phyloP scores from a whole-genome alignment of 2,888 invertebrate genomes.

The Herminia tarsipennalis region DNA sequence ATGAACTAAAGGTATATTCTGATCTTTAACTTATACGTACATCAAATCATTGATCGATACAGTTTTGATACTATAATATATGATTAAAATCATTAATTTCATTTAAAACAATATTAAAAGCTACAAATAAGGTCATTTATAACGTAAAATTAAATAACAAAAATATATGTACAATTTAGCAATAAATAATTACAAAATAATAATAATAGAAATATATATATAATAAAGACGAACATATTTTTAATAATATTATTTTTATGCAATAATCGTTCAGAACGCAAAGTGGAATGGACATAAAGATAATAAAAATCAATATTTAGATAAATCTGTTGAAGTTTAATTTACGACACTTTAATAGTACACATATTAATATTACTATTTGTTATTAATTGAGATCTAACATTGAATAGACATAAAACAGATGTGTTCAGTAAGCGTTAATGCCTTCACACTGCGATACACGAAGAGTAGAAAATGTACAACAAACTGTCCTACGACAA shows the following conservation, averaged over 20 bases:
- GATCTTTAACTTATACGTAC: constrained; percentile 43
- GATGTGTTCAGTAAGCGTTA: constrained; percentile 28
- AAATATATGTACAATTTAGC: constrained; percentile 82
- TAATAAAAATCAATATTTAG: constrained; percentile 17
- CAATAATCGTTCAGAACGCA: constrained; percentile 54
- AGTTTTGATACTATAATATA: constrained; percentile 23
- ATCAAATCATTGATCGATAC: constrained; percentile 42
- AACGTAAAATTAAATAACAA: constrained; percentile 85
- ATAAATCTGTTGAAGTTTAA: constrained; percentile 38
- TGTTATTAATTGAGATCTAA: constrained; percentile 48
- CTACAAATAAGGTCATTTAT: constrained; percentile 62
- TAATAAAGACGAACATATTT: constrained; percentile 54
- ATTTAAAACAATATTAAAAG: constrained; percentile 52
- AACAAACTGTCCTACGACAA: constrained; percentile 36
- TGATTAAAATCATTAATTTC: constrained; percentile 43
- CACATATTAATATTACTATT: constrained; percentile 38
- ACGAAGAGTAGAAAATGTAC: constrained; percentile 30
- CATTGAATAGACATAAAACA: constrained; percentile 43
- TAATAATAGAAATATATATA: constrained; percentile 56
- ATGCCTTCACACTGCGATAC: constrained; percentile 43
- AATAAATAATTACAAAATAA: constrained; percentile 82
- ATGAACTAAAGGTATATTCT: constrained; percentile 55
- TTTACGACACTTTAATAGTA: constrained; percentile 35
- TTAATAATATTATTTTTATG: constrained; percentile 38
- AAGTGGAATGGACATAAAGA: constrained; percentile 65